phyloP scores from a whole-genome alignment of 2,797 vertebrate species.

The Nannoperca australis region DNA sequence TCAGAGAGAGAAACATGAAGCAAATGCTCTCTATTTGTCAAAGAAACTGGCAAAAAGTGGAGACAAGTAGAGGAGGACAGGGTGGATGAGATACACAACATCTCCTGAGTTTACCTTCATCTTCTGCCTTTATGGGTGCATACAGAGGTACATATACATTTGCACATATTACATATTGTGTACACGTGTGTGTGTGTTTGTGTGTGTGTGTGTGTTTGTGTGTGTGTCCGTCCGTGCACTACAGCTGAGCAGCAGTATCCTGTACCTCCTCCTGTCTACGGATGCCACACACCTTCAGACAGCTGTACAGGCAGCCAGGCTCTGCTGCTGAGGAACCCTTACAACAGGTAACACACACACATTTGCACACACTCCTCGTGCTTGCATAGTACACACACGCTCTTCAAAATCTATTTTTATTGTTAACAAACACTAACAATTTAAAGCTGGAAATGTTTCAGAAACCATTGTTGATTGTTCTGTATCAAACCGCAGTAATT shows the following conservation, averaged over 20 bases:
- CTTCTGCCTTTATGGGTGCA: neutral
- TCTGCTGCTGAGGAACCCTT: slow-evolving; percentile 94
- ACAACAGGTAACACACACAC: slow-evolving; percentile 91
- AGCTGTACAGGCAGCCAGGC: slow-evolving; percentile 95
- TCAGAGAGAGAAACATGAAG: slow-evolving; percentile 24
- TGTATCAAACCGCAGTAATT: slow-evolving; percentile 14
- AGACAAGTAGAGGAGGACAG: slow-evolving; percentile 5
- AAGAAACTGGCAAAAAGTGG: slow-evolving; percentile 9
- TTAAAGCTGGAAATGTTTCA: slow-evolving; percentile 35
- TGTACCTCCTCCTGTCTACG: slow-evolving; percentile 94
- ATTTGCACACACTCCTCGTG: neutral
- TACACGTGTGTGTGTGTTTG: neutral
- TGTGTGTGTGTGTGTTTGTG: slow-evolving; percentile 26
- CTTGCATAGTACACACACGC: slow-evolving; percentile 2
- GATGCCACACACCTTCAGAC: slow-evolving; percentile 95
- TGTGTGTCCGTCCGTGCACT: slow-evolving; percentile 29
- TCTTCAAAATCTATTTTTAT: slow-evolving; percentile 53
- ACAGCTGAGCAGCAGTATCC: slow-evolving; percentile 95
- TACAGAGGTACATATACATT: neutral
- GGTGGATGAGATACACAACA: slow-evolving; percentile 7
- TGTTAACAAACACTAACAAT: slow-evolving; percentile 7
- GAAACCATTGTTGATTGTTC: slow-evolving; percentile 63
- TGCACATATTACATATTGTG: neutral
- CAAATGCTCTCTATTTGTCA: slow-evolving; percentile 29
- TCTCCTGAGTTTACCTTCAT: slow-evolving; percentile 4